Conservation (phyloP, 2,888 invertebrate genomes). For the Aporophyla lueneburgensis region DNA sequence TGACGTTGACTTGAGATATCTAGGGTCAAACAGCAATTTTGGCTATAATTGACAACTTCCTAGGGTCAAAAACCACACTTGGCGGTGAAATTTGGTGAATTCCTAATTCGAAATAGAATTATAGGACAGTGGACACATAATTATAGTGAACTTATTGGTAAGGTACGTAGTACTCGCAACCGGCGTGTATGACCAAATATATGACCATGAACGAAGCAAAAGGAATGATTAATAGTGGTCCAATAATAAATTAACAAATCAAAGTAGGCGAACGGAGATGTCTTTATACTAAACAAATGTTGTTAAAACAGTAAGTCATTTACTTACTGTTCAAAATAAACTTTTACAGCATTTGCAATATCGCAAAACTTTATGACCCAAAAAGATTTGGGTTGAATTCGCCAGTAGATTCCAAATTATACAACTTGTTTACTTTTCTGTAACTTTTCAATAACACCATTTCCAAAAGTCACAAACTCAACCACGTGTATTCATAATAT, state of each 20-base stretch:
- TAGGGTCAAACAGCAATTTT: no score
- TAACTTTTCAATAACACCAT: constrained; percentile 21
- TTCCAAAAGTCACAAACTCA: constrained; percentile 17
- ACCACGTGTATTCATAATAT: background rate
- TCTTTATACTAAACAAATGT: background rate
- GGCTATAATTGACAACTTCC: no score
- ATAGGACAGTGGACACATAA: no score
- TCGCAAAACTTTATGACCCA: constrained; percentile 11
- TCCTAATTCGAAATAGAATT: no score
- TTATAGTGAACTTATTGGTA: no score
- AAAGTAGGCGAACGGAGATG: background rate
- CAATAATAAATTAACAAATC: background rate
- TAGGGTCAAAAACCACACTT: no score
- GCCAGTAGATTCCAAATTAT: background rate
- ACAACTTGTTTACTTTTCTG: constrained; percentile 25
- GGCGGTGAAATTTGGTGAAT: no score
- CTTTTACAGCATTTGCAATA: constrained; percentile 2
- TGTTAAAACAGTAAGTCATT: background rate
- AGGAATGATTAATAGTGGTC: background rate
- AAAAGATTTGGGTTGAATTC: constrained; percentile 23
- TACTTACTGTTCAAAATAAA: background rate
- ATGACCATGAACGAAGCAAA: no score
- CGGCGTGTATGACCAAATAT: no score
- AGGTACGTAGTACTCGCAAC: no score
- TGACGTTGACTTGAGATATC: no score